Base-by-base conservation (phyloP, 2,888 invertebrate species). In the Caenorhabditis imperialis region DNA sequence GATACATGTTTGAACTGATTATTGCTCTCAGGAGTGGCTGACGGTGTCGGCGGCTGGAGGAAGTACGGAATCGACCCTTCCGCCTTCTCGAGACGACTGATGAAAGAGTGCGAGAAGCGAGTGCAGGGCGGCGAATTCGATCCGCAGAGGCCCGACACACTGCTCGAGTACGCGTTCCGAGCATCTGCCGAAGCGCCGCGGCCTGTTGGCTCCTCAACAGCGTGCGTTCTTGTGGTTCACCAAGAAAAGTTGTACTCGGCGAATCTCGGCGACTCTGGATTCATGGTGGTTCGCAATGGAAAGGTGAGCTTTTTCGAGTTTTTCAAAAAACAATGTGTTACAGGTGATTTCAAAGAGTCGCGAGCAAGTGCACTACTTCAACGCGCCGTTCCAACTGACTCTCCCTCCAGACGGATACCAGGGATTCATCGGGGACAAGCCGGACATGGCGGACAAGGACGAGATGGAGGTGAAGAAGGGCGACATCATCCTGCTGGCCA, bases 191-290 rank as follows among this genome's bases (percentile, higher is more conserved):
- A 81, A 55, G 70, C 79, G 18, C 85, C 86, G 37, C 63, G 82
- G n/a, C 86, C 86, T 37, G 82, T 85, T 53, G 86, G 85, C 86
- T 97, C 97, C 90, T 96, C 96, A 89, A 98, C 98, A 81, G 98
- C 97, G 1, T 98, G 98, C 90, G 94, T 98, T 67, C 93, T 98
- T 88, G 93, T 96, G 81, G 91, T 98, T 76, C 95, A 96, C 89
- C 92, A 94, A 83, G 93, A 93, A 86, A 95, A 94, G 85, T 92
- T 98, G 88, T 94, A 96, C 87, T 94, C 97, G 14, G 97, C 97
- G 55, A 98, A 98, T 90, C 94, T 98, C 83, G 98, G 98, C n/a
- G 98, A 98, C 90, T 96, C 96, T 88, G 98, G 98, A 14, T 97
- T 95, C 90, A 93, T 97, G 91, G 93, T 98, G 57, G 93, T 95